Conservation (phyloP, 2,113 vertebrate genomes). For the Leucoraja erinaceus region DNA sequence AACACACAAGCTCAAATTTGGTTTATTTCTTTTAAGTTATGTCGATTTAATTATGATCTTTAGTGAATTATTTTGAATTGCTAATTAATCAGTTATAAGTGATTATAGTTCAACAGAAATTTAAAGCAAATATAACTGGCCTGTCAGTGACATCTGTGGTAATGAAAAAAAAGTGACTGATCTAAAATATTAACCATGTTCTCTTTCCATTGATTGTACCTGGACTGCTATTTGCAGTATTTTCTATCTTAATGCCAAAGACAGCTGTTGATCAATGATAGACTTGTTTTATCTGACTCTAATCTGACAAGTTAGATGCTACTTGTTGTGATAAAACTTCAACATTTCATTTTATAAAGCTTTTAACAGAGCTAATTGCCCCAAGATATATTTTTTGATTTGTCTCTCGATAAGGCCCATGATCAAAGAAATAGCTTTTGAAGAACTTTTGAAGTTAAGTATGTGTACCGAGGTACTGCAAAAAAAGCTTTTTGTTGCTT, state of each 20-base stretch:
- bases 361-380: too few relatives aligned
- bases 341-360: too few relatives aligned
- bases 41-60: neutral
- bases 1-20: neutral
- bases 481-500: too few relatives aligned
- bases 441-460: too few relatives aligned
- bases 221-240: too few relatives aligned
- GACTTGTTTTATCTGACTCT: neutral
- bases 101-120: conserved; percentile 12
- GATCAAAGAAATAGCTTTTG: too few relatives aligned
- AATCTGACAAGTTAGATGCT: neutral
- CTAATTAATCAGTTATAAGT: neutral
- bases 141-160: neutral
- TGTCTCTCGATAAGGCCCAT: too few relatives aligned
- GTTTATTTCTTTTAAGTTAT: neutral
- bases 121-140: neutral
- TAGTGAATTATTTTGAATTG: neutral
- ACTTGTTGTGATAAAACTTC: neutral
- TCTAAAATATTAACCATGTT: too few relatives aligned
- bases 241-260: neutral
- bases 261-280: neutral
- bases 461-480: too few relatives aligned
- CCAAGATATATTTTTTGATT: too few relatives aligned
- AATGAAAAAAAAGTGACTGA: too few relatives aligned
- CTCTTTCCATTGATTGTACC: too few relatives aligned